Evolutionary conservation across 1,140 invertebrate genomes (phyloP).

Genomic region (Bombyx mandarina): DNA sequence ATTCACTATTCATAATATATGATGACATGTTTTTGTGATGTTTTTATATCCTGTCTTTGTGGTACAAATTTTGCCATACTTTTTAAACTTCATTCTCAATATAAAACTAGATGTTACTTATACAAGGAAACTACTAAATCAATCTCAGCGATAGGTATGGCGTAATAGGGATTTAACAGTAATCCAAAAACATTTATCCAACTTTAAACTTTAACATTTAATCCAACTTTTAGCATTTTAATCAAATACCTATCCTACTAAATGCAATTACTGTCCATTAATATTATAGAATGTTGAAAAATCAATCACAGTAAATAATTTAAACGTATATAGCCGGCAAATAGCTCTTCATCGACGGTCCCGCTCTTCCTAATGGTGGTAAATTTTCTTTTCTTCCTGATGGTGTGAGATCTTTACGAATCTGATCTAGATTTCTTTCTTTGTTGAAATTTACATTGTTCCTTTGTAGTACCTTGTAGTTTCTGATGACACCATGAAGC

Average conservation of each 20-base stretch:
- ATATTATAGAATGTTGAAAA: constrained; percentile 37
- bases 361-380: constrained; percentile 54
- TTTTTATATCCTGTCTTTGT: too few species aligned
- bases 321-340: constrained; percentile 53
- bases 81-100: too few species aligned
- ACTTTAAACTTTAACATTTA: too few species aligned
- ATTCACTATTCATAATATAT: too few species aligned
- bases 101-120: too few species aligned
- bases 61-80: too few species aligned
- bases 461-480: constrained; percentile 57
- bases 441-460: constrained; percentile 27
- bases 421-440: constrained; percentile 24
- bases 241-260: constrained; percentile 35
- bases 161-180: too few species aligned
- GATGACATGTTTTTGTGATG: too few species aligned
- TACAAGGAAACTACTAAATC: too few species aligned
- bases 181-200: too few species aligned
- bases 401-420: constrained; percentile 24
- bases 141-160: too few species aligned
- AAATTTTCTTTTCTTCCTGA: constrained; percentile 35
- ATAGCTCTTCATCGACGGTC: constrained; percentile 56
- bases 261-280: constrained; percentile 35
- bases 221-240: constrained; percentile 5
- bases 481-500: constrained; percentile 49
- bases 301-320: constrained; percentile 40